A percentile compares a stretch with the other conserved stretches of the same genome.
These are phyloP conservation scores for Polylopha cassiicola DNA, from an alignment of 2,888 invertebrate genomes.

Conservation along the genomic window DNA sequence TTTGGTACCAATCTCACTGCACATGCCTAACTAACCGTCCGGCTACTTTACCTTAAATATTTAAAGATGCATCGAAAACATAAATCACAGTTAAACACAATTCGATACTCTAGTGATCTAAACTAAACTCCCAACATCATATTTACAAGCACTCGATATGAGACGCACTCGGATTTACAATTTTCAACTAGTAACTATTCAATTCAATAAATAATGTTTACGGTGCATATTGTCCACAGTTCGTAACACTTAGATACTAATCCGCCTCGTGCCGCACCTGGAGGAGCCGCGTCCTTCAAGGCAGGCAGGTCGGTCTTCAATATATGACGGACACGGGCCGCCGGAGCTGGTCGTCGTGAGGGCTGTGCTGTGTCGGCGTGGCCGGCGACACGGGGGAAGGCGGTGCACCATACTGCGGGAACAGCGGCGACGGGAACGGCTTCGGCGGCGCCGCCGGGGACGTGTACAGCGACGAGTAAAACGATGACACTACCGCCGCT, in stretches of 20 bases:
- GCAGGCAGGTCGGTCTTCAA: constrained; percentile 74
- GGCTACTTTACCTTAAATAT: constrained; percentile 53
- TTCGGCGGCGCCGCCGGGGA: constrained; percentile 72
- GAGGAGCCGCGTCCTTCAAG: constrained; percentile 48
- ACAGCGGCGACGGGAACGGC: constrained; percentile 71
- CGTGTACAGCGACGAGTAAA: constrained; percentile 82
- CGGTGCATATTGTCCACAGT: constrained; percentile 47
- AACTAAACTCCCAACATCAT: constrained; percentile 38
- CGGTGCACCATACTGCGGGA: constrained; percentile 73
- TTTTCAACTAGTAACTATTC: constrained; percentile 50
- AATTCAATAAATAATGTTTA: constrained; percentile 65
- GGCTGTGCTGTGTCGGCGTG: constrained; percentile 66
- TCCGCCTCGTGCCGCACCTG: constrained; percentile 42
- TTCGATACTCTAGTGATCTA: constrained; percentile 40
- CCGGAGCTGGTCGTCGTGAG: constrained; percentile 78
- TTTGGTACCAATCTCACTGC: constrained; percentile 76
- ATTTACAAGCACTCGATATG: constrained; percentile 69
- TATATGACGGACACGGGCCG: constrained; percentile 85
- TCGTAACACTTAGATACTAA: constrained; percentile 44
- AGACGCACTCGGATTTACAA: constrained; percentile 49
- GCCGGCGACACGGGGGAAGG: constrained; percentile 68
- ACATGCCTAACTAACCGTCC: constrained; percentile 54
- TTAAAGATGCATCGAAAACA: constrained; percentile 58
- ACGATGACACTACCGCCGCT: constrained; percentile 81
- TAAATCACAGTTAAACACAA: constrained; percentile 71